A percentile compares a stretch with the other conserved stretches of the same genome.
Evolutionary conservation across 2,888 invertebrate species (phyloP).

Genomic region (Amiota mariae): DNA sequence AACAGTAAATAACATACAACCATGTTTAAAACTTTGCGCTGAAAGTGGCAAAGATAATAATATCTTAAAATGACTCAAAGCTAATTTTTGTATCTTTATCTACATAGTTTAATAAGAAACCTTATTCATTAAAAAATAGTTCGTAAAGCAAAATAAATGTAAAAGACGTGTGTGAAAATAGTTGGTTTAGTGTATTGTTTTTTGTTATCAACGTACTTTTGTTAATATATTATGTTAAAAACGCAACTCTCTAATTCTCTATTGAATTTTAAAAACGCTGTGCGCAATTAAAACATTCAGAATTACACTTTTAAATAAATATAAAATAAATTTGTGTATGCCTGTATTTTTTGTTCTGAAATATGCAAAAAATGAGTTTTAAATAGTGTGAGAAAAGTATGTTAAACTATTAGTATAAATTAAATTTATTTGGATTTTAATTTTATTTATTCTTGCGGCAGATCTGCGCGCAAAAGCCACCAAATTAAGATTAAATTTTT

Average conservation of each 20-base stretch:
- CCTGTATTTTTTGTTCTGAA: neutral
- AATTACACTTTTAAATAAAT: slow-evolving; percentile 9
- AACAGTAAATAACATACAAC: neutral
- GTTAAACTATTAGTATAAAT: too few relatives aligned
- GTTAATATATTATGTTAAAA: slow-evolving; percentile 6
- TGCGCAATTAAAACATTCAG: neutral
- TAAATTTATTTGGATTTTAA: too few relatives aligned
- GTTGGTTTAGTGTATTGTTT: slow-evolving; percentile 57
- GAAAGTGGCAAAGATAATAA: neutral
- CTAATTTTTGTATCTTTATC: slow-evolving; percentile 20
- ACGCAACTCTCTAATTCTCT: neutral
- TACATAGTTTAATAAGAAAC: slow-evolving; percentile 33
- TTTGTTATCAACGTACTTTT: slow-evolving; percentile 31
- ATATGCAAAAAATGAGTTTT: too few relatives aligned
- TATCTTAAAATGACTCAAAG: neutral
- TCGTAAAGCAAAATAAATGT: slow-evolving; percentile 54
- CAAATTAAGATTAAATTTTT: too few relatives aligned
- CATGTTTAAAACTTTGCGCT: neutral
- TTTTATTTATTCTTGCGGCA: too few relatives aligned
- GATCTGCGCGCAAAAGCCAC: too few relatives aligned
- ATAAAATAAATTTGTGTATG: neutral
- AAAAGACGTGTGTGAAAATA: slow-evolving; percentile 53
- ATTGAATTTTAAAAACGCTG: slow-evolving; percentile 18
- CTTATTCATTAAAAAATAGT: slow-evolving; percentile 59
- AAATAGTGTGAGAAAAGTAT: too few relatives aligned